Evolutionary conservation across 1,140 invertebrate species (phyloP).

Genomic region (Venustaconcha ellipsiformis): DNA sequence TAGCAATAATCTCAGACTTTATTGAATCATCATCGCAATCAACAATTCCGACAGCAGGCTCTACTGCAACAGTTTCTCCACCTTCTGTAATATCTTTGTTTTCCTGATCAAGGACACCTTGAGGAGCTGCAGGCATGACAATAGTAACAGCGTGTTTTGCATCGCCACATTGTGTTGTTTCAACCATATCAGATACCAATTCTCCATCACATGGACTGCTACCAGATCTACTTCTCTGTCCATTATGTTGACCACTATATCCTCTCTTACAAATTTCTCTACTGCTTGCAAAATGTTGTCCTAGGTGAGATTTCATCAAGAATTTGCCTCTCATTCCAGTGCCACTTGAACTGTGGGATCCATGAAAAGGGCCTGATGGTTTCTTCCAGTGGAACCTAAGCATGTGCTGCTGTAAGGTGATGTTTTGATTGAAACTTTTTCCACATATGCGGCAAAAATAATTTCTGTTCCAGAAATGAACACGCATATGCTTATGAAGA

Average conservation of each 20-base stretch:
- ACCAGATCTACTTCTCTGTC: too few species aligned
- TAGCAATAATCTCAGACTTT: slow-evolving; percentile 41
- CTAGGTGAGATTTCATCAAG: too few species aligned
- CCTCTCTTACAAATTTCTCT: too few species aligned
- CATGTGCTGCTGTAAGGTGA: slow-evolving; percentile 70
- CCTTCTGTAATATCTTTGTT: slow-evolving; percentile 19
- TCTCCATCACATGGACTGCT: too few species aligned
- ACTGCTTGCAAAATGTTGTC: too few species aligned
- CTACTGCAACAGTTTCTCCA: slow-evolving; percentile 23
- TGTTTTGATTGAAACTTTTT: slow-evolving; percentile 69
- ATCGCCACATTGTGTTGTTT: too few species aligned
- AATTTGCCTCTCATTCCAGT: too few species aligned
- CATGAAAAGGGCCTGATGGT: too few species aligned
- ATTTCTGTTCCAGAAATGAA: slow-evolving; percentile 94
- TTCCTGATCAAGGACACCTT: not conserved
- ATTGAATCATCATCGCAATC: not conserved
- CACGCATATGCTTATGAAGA: slow-evolving; percentile 98
- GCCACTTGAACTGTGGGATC: too few species aligned
- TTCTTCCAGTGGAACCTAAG: slow-evolving; percentile 22
- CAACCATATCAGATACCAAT: too few species aligned
- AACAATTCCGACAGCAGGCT: slow-evolving; percentile 24
- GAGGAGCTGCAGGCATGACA: slow-evolving; percentile 59
- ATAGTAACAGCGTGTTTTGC: slow-evolving; percentile 50
- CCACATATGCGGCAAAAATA: slow-evolving; percentile 79
- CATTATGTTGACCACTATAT: too few species aligned